Evolutionary conservation across 2,113 vertebrate genomes (phyloP).

Genomic region (Pavo muticus): DNA sequence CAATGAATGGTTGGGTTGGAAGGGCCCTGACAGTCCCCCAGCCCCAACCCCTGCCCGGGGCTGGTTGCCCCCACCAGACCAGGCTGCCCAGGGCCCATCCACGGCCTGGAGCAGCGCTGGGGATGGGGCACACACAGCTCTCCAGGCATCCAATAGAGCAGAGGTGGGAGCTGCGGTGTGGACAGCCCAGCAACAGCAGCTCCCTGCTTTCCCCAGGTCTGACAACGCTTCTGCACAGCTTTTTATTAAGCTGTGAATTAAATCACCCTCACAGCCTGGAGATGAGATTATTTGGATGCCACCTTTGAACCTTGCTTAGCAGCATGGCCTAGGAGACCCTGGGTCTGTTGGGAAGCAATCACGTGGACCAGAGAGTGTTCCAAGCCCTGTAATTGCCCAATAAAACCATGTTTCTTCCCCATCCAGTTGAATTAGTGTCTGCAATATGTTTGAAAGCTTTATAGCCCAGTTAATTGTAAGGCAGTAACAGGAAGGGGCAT

Average conservation of each 20-base stretch:
- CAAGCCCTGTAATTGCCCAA: slow-evolving; percentile 54
- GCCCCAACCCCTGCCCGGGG: no score
- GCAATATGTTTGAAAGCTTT: slow-evolving; percentile 72
- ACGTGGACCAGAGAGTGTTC: background rate
- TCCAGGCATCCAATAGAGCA: background rate
- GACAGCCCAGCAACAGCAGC: background rate
- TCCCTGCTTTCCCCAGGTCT: background rate
- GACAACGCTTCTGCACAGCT: background rate
- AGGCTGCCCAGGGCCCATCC: no score
- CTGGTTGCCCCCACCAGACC: no score
- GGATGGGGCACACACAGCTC: no score
- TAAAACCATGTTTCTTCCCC: slow-evolving; percentile 59
- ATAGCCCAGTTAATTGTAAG: slow-evolving; percentile 65
- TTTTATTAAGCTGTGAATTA: slow-evolving; percentile 38
- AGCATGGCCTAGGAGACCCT: background rate
- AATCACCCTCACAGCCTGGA: background rate
- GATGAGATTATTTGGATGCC: accelerated
- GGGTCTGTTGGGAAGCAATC: background rate
- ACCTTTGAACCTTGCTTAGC: background rate
- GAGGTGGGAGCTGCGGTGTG: background rate
- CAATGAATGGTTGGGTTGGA: no score
- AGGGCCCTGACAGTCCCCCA: no score
- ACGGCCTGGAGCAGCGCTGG: no score
- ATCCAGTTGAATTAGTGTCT: slow-evolving; percentile 66
- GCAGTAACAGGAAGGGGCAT: slow-evolving; percentile 64